Percentiles rank a stretch among this genome's conserved stretches.
Conservation (phyloP, 2,888 invertebrate genomes). For the Melinaea marsaeus region DNA sequence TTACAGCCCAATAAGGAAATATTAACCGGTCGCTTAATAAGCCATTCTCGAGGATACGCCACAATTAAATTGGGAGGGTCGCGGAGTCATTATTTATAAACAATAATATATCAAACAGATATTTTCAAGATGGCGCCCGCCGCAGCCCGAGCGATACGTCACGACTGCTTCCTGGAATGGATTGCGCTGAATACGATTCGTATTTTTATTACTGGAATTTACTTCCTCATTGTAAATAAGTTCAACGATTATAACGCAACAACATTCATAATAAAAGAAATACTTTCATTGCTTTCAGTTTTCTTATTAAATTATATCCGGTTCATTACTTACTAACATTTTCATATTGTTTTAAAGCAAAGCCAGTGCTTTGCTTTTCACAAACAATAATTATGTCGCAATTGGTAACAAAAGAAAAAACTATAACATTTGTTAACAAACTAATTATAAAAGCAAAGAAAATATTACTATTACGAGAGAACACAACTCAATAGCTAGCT, state of each 20-base stretch:
- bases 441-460: neutral
- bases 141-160: slow-evolving; percentile 58
- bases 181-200: slow-evolving; percentile 25
- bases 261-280: too few relatives aligned
- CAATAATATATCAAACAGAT: slow-evolving; percentile 77
- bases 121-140: slow-evolving; percentile 73
- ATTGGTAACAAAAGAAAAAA: slow-evolving; percentile 11
- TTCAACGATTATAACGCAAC: too few relatives aligned
- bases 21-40: slow-evolving; percentile 77
- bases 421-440: neutral
- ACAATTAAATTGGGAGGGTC: slow-evolving; percentile 76
- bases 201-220: neutral
- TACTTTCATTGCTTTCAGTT: too few relatives aligned
- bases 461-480: slow-evolving; percentile 20
- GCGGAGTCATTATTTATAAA: slow-evolving; percentile 73
- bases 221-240: neutral
- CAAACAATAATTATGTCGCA: slow-evolving; percentile 12
- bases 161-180: slow-evolving; percentile 39
- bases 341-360: too few relatives aligned
- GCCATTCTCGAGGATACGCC: slow-evolving; percentile 72
- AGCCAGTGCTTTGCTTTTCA: neutral
- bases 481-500: slow-evolving; percentile 27
- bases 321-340: too few relatives aligned
- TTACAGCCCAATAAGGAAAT: slow-evolving; percentile 74
- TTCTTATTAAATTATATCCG: too few relatives aligned